Evolutionary conservation across 1,140 invertebrate genomes (phyloP).

Genomic region (Thaumetopoea pityocampa): DNA sequence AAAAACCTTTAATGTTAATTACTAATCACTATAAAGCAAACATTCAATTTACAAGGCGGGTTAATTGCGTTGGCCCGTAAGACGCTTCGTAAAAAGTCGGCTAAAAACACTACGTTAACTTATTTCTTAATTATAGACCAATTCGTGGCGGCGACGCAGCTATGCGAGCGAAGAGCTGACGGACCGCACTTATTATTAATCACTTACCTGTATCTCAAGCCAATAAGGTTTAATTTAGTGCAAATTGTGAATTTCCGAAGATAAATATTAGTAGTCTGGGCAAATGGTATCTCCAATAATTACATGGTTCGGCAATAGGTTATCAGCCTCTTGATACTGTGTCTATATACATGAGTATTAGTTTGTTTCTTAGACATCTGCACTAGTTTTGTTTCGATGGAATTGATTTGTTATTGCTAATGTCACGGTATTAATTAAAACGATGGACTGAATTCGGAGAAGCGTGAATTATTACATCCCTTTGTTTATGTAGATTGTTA

Average conservation of each 20-base stretch:
- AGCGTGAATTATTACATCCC: too few relatives aligned
- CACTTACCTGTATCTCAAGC: constrained; percentile 22
- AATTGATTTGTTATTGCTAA: constrained; percentile 13
- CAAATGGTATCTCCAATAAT: constrained; percentile 68
- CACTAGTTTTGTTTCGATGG: constrained; percentile 39
- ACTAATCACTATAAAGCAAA: constrained; percentile 74
- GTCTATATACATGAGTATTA: constrained; percentile 52
- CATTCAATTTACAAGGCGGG: constrained; percentile 74
- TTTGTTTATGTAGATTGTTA: too few relatives aligned
- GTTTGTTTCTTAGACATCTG: constrained; percentile 52
- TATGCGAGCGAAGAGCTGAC: constrained; percentile 47
- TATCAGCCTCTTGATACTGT: constrained; percentile 64
- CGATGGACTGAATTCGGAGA: too few relatives aligned
- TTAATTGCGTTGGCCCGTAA: constrained; percentile 65
- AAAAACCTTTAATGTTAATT: constrained; percentile 66
- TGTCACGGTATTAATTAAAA: too few relatives aligned
- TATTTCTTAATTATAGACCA: constrained; percentile 76
- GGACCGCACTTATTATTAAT: constrained; percentile 17
- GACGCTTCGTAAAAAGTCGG: constrained; percentile 67
- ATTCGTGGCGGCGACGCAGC: constrained; percentile 61
- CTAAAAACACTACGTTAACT: constrained; percentile 71
- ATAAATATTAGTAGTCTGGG: constrained; percentile 41
- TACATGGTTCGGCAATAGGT: constrained; percentile 65
- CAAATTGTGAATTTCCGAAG: constrained; percentile 13
- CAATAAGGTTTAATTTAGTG: constrained; percentile 26